Evolutionary conservation across 2,888 invertebrate genomes (phyloP), one percentile per base, ranked within the genome.

Genomic region (Quadroppia sp.): DNA sequence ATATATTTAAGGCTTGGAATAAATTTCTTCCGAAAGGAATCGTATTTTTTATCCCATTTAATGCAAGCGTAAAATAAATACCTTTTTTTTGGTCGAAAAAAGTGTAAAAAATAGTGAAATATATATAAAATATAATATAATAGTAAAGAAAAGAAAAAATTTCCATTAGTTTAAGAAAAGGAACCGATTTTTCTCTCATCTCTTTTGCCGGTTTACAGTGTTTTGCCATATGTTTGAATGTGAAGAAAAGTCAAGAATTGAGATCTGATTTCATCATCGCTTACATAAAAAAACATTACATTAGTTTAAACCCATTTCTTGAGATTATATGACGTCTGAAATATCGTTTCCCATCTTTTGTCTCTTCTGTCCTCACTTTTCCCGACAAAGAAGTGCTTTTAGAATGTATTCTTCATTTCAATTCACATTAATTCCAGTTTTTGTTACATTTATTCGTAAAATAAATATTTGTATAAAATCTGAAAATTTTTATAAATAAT

Each of bases 231-330:
- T 23, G 28, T 56, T 56, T 30, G 28, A 15, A 56, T 56, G 28
- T 30, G 28, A 15, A 56, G 28, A 11, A 30, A 30, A 25, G 28
- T 3, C 4, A n/a, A 13, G 30, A 56, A 56, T 28, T 45, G 17
- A 56, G 30, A 56, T 56, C 13, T 56, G 56, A 56, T 56, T 56
- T 28, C 30, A 56, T n/a, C n/a, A n/a, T 45, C 28, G 30, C 30
- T 30, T 15, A 56, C 56, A 56, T 56, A 28, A 56, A 56, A 56
- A 56, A 15, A 28, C 56, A 56, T 56, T 56, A 56, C 30, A 56
- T 56, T 56, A 56, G 13, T 56, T 56, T 28, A 56, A 23, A 4
- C 56, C 56, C 15, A 56, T 30, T 28, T 56, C 56, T 56, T 56
- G 53, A 20, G 11, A 53, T 53, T 53, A 53, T 23, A 53, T 23